Percentiles rank a stretch among this genome's conserved stretches.
These are phyloP conservation scores for Garrulus glandarius DNA, from an alignment of 2,797 vertebrate species.

Conservation along the genomic window DNA sequence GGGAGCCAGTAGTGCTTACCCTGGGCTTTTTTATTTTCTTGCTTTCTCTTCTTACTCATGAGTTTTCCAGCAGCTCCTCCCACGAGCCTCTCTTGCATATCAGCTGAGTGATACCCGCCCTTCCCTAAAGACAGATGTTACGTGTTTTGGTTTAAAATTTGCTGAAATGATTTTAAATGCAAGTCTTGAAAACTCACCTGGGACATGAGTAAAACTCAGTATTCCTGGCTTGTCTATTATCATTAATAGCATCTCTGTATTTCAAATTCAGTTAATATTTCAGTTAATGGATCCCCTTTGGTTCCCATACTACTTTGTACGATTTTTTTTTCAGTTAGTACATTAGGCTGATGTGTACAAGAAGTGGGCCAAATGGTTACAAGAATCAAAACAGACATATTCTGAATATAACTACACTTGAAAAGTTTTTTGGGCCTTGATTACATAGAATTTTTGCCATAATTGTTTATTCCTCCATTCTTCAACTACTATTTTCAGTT, in stretches of 20 bases:
- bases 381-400: not conserved
- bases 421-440: not conserved
- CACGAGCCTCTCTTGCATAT: rapidly evolving
- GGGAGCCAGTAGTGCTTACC: not conserved
- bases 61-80: not conserved
- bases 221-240: not conserved
- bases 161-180: not conserved
- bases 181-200: not conserved
- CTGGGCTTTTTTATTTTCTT: not conserved
- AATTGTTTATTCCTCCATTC: not conserved
- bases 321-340: not conserved
- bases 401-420: not conserved
- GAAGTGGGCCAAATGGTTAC: not conserved
- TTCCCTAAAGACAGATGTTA: not conserved
- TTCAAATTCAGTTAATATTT: not conserved
- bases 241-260: not conserved
- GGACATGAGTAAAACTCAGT: not conserved
- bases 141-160: not conserved
- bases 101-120: not conserved
- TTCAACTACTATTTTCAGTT: not conserved
- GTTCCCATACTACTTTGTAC: not conserved
- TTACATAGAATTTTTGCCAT: not conserved
- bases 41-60: not conserved
- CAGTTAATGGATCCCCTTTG: not conserved
- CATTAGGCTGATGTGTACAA: not conserved